Base-by-base conservation (phyloP, 2,797 vertebrate species). In the Parotocinclus haroldoi region DNA sequence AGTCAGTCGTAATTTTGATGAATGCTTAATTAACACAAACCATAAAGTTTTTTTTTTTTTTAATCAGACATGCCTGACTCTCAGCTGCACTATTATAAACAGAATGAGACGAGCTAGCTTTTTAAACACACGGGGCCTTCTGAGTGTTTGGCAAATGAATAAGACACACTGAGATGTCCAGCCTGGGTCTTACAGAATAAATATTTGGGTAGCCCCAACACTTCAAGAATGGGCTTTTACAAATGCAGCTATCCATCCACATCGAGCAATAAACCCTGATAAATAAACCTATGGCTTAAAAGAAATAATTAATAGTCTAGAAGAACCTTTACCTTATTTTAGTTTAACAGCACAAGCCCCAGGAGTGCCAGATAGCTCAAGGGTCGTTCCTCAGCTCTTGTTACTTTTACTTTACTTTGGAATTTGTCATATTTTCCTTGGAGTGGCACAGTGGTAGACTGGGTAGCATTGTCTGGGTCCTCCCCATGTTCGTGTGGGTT, bases 201-300 rank as follows among this genome's bases (percentile, higher is more conserved):
- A 79, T 79, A 79, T 79, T 79, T 79, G 74, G 72, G 56, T 66
- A 71, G 66, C 61, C 67, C 55, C 72, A 79, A 76, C 77, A 74
- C 74, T 71, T 79, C 37, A 66, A 71, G 65, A 76, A 69, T 55
- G 65, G 46, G 68, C 58, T 74, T 76, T 74, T 62, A 74, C 42
- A 56, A 59, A 60, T 49, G 55, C 27, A 63, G 59, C 59, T 37
- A 48, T 70, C 63, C 59, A 44, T 73, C 66, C 19, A 49, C 49
- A 1, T 54, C 11, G 10, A 27, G 46, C 63, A 56, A 72, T 74
- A 72, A 69, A 56, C 63, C 56, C 53, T 72, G 66, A 66, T 53
- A 63, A 74, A 71, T 74, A 76, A 58, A 69, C 48, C 14, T 10
- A 48, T 49, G 51, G 8, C 53, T 17, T 56, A 56, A 59, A 68